Evolutionary conservation across 1,140 invertebrate species (phyloP).

Genomic region (Gonatopus flavifemur): DNA sequence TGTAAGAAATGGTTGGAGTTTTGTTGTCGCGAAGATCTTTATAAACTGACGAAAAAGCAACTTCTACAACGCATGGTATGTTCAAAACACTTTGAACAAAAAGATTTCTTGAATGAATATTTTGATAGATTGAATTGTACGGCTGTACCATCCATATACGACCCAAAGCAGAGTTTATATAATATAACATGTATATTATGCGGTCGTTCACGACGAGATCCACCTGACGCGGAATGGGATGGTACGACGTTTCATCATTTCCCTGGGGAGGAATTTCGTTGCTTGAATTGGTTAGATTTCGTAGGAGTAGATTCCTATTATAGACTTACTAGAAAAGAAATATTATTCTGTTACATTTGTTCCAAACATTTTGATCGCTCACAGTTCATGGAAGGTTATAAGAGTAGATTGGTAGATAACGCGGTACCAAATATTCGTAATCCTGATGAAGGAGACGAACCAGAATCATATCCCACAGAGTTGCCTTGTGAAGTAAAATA

Average conservation of each 20-base stretch:
- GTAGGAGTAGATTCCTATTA: constrained; percentile 55
- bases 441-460: constrained; percentile 31
- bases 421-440: constrained; percentile 49
- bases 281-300: constrained; percentile 54
- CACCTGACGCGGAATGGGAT: constrained; percentile 42
- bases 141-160: constrained; percentile 52
- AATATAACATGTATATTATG: constrained; percentile 55
- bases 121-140: constrained; percentile 45
- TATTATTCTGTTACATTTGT: constrained; percentile 55
- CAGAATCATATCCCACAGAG: constrained; percentile 27
- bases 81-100: constrained; percentile 50
- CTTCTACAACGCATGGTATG: constrained; percentile 55
- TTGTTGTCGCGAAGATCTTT: constrained; percentile 53
- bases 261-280: constrained; percentile 55
- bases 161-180: constrained; percentile 54
- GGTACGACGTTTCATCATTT: constrained; percentile 55
- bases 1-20: constrained; percentile 55
- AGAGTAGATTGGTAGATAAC: constrained; percentile 42
- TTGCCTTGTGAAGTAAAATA: constrained; percentile 27
- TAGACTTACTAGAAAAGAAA: constrained; percentile 53
- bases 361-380: constrained; percentile 52
- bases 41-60: constrained; percentile 53
- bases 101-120: constrained; percentile 52
- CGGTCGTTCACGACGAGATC: constrained; percentile 42
- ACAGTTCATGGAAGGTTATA: constrained; percentile 47